Evolutionary conservation across 2,113 vertebrate species (phyloP).

Genomic region (Calonectris borealis): DNA sequence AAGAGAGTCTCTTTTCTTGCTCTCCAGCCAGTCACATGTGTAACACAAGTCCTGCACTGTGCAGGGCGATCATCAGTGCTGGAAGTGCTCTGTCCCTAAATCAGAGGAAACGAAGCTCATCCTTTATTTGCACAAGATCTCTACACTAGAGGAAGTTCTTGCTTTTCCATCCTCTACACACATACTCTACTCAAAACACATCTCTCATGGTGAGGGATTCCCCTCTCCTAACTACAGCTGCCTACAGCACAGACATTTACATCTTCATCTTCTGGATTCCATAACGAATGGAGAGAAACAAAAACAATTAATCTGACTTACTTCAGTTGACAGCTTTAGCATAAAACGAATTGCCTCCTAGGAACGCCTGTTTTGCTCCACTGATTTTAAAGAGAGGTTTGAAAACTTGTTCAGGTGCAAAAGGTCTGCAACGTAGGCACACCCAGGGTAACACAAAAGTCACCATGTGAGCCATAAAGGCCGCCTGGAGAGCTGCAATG

Average conservation of each 20-base stretch:
- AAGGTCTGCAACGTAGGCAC: neutral
- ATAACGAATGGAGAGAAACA: neutral
- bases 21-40: neutral
- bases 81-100: neutral
- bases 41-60: neutral
- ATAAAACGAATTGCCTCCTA: neutral
- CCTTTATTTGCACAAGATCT: neutral
- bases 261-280: neutral
- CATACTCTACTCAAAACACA: neutral
- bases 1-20: neutral
- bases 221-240: neutral
- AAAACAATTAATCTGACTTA: neutral
- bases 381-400: neutral
- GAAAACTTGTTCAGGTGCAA: neutral
- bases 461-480: neutral
- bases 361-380: neutral
- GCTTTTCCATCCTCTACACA: neutral
- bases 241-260: neutral
- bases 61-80: rapidly evolving
- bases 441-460: neutral
- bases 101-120: neutral
- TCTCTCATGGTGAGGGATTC: neutral
- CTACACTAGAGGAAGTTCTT: neutral
- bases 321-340: neutral
- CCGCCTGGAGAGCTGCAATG: neutral